A percentile compares a stretch with the other conserved stretches of the same genome.
Evolutionary conservation across 2,888 invertebrate species (phyloP).

Genomic region (Cheiracanthium punctorium): DNA sequence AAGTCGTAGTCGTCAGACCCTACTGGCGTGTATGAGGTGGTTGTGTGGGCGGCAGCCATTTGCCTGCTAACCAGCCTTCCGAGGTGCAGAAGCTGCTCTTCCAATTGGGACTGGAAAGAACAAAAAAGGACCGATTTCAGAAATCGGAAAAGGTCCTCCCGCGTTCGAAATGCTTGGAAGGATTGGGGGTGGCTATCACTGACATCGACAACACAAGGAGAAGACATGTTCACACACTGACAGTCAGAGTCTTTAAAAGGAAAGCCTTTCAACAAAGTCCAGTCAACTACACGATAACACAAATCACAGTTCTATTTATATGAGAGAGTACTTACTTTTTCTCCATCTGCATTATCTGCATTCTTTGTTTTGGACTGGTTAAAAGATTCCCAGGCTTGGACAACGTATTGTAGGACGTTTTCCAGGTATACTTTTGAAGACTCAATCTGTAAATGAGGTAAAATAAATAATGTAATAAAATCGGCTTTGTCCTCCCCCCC

Average conservation of each 20-base stretch:
- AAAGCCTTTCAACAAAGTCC: too few relatives aligned
- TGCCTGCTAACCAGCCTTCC: constrained; percentile 55
- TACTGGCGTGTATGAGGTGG: constrained; percentile 13
- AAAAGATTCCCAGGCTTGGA: not conserved
- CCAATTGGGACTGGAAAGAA: constrained; percentile 43
- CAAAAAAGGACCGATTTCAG: constrained; percentile 14
- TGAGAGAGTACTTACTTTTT: not conserved
- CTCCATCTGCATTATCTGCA: not conserved
- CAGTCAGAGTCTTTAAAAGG: too few relatives aligned
- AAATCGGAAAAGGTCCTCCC: not conserved
- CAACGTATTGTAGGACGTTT: not conserved
- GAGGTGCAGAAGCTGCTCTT: constrained; percentile 47
- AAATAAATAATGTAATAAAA: too few relatives aligned
- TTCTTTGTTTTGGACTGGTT: not conserved
- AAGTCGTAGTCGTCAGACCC: not conserved
- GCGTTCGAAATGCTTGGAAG: not conserved
- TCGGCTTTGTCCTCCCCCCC: too few relatives aligned
- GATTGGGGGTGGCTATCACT: too few relatives aligned
- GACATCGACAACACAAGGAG: too few relatives aligned
- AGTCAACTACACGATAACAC: too few relatives aligned
- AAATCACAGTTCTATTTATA: too few relatives aligned
- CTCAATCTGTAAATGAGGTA: not conserved
- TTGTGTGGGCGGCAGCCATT: constrained; percentile 34
- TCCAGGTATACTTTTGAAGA: not conserved
- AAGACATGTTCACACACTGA: too few relatives aligned